These are phyloP conservation scores for Caenorhabditis sp. DNA, from an alignment of 2,888 invertebrate genomes.

Conservation along the genomic window DNA sequence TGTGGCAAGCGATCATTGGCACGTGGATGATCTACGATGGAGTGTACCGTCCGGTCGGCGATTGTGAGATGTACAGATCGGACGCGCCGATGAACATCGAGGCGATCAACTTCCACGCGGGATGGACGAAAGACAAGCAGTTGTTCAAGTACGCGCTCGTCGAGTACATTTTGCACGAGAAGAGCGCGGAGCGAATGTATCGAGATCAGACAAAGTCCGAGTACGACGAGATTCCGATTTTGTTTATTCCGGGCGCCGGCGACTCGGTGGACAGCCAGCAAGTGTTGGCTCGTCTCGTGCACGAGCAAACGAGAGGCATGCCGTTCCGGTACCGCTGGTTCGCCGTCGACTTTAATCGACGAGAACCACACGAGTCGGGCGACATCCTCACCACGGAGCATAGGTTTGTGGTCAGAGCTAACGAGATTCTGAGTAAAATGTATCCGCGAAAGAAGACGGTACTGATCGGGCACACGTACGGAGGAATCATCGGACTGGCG, in stretches of 20 bases:
- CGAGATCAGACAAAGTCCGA: neutral
- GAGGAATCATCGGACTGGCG: slow-evolving; percentile 52
- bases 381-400: no score
- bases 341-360: slow-evolving; percentile 87
- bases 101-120: no score
- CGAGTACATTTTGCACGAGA: no score
- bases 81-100: no score
- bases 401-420: slow-evolving; percentile 90
- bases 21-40: no score
- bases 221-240: slow-evolving; percentile 86
- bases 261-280: slow-evolving; percentile 91
- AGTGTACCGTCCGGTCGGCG: no score
- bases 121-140: no score
- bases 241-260: slow-evolving; percentile 95
- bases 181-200: neutral
- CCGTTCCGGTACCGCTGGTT: slow-evolving; percentile 92
- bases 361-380: slow-evolving; percentile 89
- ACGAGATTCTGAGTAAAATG: slow-evolving; percentile 82
- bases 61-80: no score
- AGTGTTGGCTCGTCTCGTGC: slow-evolving; percentile 88
- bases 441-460: slow-evolving; percentile 28
- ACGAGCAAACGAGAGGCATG: slow-evolving; percentile 86
- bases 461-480: slow-evolving; percentile 59
- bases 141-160: no score
- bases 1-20: no score